phyloP scores from a whole-genome alignment of 2,113 vertebrate species.

The Lophura nycthemera region DNA sequence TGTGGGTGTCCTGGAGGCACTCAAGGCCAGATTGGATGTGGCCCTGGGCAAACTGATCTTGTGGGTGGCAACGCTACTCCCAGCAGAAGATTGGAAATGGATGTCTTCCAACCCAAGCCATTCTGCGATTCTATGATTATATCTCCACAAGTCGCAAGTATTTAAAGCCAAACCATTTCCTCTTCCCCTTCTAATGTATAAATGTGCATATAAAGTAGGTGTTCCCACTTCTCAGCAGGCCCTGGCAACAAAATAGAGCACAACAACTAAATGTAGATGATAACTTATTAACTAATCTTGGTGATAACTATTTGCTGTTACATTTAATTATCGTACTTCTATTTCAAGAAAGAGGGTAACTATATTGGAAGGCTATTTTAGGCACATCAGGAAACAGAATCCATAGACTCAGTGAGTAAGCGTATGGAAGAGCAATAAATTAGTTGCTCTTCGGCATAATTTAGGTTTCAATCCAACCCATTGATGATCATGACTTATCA shows the following conservation, averaged over 20 bases:
- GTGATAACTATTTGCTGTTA: neutral
- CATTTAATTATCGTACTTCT: neutral
- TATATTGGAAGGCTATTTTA: neutral
- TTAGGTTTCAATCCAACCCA: neutral
- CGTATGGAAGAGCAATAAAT: neutral
- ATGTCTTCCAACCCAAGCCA: neutral
- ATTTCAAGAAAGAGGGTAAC: neutral
- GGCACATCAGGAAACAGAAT: neutral
- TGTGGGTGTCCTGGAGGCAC: neutral
- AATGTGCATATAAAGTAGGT: neutral
- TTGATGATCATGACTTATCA: neutral
- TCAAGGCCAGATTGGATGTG: neutral
- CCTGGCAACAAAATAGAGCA: fast-evolving
- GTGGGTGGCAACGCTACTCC: neutral
- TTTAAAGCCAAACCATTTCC: neutral
- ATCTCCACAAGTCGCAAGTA: neutral
- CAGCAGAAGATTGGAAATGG: neutral
- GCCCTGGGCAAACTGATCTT: neutral
- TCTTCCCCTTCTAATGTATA: neutral
- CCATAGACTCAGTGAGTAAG: neutral
- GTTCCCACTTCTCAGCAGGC: neutral
- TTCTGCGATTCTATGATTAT: neutral
- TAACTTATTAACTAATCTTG: neutral
- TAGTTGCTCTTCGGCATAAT: neutral
- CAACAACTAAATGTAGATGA: fast-evolving